These are phyloP conservation scores for Cataglyphis albicans DNA, from an alignment of 2,888 invertebrate genomes.

Conservation along the genomic window DNA sequence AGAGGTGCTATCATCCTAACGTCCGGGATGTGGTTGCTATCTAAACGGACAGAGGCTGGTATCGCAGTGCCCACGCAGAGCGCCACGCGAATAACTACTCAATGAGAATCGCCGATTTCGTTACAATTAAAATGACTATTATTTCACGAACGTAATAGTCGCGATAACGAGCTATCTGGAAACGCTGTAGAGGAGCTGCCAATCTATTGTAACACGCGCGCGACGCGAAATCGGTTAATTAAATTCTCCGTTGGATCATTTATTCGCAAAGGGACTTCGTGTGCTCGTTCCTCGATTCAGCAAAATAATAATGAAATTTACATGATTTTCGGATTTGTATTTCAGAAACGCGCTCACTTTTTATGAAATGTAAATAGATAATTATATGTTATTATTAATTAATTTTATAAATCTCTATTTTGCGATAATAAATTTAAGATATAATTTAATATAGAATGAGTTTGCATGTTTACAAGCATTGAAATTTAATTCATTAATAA, in stretches of 20 bases:
- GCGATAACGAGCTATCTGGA: not conserved
- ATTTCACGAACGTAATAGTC: conserved; percentile 18
- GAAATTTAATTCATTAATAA: not conserved
- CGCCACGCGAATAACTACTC: conserved; percentile 73
- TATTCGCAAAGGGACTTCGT: not conserved
- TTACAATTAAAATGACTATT: conserved; percentile 58
- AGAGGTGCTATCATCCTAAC: conserved; percentile 79
- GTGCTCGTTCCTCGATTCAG: not conserved
- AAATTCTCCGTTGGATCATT: conserved; percentile 25
- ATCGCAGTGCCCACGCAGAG: conserved; percentile 80
- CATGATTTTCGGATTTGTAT: not conserved
- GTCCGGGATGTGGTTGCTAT: conserved; percentile 85
- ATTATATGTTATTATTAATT: conserved; percentile 13
- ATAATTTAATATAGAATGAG: not conserved
- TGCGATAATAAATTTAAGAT: not conserved
- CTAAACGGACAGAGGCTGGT: conserved; percentile 82
- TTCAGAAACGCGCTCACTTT: not conserved
- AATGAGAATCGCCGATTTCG: conserved; percentile 76
- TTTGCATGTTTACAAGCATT: not conserved
- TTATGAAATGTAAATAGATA: not conserved
- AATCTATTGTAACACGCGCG: not conserved
- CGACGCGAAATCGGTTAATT: conserved; percentile 11
- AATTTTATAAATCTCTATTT: not conserved
- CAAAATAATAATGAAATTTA: conserved; percentile 9
- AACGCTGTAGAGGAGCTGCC: not conserved